A percentile compares a stretch with the other conserved stretches of the same genome.
These are phyloP conservation scores for Tupaia chinensis DNA, from an alignment of 2,113 vertebrate genomes.

Conservation along the genomic window DNA sequence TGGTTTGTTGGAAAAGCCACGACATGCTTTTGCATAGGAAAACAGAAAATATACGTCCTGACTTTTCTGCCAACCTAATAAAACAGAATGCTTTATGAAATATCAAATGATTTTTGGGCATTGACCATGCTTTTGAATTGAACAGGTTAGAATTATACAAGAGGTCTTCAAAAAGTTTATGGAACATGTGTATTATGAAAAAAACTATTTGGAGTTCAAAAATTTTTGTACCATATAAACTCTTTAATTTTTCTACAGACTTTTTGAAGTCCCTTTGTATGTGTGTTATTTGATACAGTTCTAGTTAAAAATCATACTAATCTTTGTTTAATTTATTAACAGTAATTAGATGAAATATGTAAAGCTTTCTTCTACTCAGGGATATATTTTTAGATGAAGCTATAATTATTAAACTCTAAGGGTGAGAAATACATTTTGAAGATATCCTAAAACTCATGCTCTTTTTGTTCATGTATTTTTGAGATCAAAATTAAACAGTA, in stretches of 20 bases:
- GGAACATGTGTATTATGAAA: no score
- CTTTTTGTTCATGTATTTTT: conserved; percentile 38
- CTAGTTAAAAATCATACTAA: conserved; percentile 24
- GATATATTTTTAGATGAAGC: conserved; percentile 37
- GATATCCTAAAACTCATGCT: not conserved
- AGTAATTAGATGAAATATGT: conserved; percentile 30
- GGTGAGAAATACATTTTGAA: conserved; percentile 11
- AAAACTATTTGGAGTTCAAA: no score
- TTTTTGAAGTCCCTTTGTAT: no score
- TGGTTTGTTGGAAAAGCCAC: no score
- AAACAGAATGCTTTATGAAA: no score
- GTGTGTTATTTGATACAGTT: conserved; percentile 1
- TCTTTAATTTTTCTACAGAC: no score
- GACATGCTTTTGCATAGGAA: no score
- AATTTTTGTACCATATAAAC: no score
- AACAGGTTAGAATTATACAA: not conserved
- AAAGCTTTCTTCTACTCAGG: conserved; percentile 33
- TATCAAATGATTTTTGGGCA: not conserved
- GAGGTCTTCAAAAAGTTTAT: no score
- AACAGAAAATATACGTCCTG: no score
- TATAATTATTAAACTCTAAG: not conserved
- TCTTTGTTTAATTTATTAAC: not conserved
- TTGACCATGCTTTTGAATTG: conserved; percentile 44
- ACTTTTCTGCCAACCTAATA: no score
- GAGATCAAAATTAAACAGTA: conserved; percentile 54